Percentiles rank a stretch among this genome's conserved stretches.
Conservation (phyloP, 2,797 vertebrate genomes). For the Siniperca scherzeri region DNA sequence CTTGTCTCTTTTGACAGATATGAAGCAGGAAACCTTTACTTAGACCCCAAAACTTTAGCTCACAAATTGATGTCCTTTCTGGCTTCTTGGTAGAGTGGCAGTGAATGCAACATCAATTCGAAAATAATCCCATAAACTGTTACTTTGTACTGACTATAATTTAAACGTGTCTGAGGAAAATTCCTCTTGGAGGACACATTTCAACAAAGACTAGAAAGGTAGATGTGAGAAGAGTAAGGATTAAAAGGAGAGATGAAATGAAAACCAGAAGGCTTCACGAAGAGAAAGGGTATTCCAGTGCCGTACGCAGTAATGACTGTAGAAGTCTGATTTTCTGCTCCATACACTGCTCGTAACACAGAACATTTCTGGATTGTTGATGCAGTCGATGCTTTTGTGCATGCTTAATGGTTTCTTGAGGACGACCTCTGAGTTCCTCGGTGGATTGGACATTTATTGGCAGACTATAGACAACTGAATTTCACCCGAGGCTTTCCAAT, state of each 20-base stretch:
- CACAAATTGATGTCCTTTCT: background rate
- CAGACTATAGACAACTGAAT: constrained; percentile 30
- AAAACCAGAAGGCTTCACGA: background rate
- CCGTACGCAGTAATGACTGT: background rate
- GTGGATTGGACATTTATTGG: constrained; percentile 38
- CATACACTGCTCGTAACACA: background rate
- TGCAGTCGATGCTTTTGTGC: constrained; percentile 19
- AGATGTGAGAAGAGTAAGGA: background rate
- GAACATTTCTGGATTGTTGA: background rate
- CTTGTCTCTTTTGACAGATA: constrained; percentile 7
- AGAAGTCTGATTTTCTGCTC: constrained; percentile 21
- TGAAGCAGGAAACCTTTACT: constrained; percentile 15
- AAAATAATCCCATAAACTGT: background rate
- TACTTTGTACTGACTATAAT: constrained; percentile 19
- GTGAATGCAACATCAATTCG: constrained; percentile 31
- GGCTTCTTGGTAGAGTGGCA: constrained; percentile 4
- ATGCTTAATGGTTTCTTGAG: constrained; percentile 7
- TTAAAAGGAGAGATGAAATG: background rate
- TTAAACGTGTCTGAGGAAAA: background rate
- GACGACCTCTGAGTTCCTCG: background rate
- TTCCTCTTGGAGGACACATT: constrained; percentile 4
- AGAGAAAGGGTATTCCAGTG: background rate
- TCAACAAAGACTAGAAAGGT: constrained; percentile 3
- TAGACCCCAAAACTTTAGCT: background rate
- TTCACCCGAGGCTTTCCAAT: constrained; percentile 25